Evolutionary conservation across 2,888 invertebrate species (phyloP).

Genomic region (Cheiracanthium punctorium): DNA sequence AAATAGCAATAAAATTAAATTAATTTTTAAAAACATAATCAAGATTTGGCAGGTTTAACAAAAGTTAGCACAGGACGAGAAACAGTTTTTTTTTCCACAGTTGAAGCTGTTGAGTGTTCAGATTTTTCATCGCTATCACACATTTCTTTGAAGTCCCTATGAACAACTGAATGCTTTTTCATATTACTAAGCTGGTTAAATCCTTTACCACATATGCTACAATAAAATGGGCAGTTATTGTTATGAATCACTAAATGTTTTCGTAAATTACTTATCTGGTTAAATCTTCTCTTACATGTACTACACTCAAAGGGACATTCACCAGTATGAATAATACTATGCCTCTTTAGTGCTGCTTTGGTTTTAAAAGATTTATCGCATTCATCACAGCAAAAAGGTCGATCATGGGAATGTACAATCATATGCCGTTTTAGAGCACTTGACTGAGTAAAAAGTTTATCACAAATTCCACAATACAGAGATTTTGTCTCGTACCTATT

Average conservation of each 20-base stretch:
- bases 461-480: constrained; percentile 39
- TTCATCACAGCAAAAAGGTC: constrained; percentile 48
- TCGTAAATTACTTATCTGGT: constrained; percentile 63
- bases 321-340: constrained; percentile 57
- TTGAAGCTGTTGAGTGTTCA: constrained; percentile 7
- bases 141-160: constrained; percentile 10
- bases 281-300: constrained; percentile 57
- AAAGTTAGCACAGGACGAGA: constrained; percentile 52
- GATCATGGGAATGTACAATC: constrained; percentile 45
- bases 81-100: constrained; percentile 13
- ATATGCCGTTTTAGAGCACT: constrained; percentile 48
- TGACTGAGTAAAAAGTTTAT: constrained; percentile 43
- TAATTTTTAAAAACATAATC: not conserved
- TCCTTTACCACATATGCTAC: constrained; percentile 61
- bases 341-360: constrained; percentile 56
- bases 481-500: constrained; percentile 28
- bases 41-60: constrained; percentile 43
- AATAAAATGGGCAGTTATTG: constrained; percentile 62
- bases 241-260: constrained; percentile 66
- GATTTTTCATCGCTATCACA: not conserved
- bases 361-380: constrained; percentile 60
- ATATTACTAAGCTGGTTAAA: constrained; percentile 64
- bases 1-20: too few species aligned
- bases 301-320: constrained; percentile 66
- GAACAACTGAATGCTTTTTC: constrained; percentile 57